phyloP scores from a whole-genome alignment of 2,797 vertebrate species.

The Heterohyrax brucei region DNA sequence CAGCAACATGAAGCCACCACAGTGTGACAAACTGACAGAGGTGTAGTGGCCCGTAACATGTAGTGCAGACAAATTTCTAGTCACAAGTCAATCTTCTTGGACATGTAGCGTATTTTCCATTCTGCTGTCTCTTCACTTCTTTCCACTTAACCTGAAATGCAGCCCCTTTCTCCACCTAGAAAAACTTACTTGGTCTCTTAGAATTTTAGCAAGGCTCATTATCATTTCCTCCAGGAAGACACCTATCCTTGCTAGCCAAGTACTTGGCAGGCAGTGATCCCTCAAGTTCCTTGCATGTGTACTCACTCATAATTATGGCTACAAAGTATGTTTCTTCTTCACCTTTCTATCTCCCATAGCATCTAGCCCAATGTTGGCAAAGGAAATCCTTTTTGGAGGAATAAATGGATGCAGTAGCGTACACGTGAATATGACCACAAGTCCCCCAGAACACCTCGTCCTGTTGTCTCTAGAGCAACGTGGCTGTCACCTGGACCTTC shows the following conservation, averaged over 20 bases:
- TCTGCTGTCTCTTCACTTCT: neutral
- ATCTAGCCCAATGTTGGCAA: no score
- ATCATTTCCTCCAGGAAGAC: neutral
- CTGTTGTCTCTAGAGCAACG: neutral
- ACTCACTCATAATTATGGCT: neutral
- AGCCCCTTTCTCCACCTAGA: neutral
- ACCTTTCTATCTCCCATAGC: neutral
- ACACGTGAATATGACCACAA: no score
- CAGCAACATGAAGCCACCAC: neutral
- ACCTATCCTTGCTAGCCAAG: neutral
- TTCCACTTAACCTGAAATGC: neutral
- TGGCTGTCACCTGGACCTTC: constrained; percentile 27
- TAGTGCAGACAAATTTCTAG: neutral
- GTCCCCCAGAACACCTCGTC: neutral
- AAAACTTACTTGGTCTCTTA: neutral
- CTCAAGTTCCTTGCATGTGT: neutral
- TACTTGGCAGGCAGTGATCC: neutral
- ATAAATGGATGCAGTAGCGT: neutral
- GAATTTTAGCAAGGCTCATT: neutral
- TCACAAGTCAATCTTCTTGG: neutral
- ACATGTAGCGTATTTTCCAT: neutral
- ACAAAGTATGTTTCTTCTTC: neutral
- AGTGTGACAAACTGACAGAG: neutral
- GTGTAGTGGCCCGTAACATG: neutral
- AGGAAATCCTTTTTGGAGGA: neutral